These are phyloP conservation scores for Takifugu ocellatus DNA, from an alignment of 2,797 vertebrate species.

Conservation along the genomic window DNA sequence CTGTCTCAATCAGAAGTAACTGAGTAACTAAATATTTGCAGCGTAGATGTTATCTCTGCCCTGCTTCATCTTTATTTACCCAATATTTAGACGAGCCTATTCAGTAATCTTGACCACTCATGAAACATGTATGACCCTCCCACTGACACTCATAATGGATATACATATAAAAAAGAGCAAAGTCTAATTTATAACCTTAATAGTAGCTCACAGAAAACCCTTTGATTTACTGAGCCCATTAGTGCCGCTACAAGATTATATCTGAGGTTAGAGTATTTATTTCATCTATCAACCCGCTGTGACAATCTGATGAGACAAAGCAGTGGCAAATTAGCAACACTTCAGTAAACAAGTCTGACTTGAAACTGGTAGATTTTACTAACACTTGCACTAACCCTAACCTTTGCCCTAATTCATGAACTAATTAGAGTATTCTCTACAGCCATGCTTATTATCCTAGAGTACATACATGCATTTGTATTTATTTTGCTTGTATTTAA, in stretches of 20 bases:
- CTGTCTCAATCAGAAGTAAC: no score
- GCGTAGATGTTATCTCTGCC: no score
- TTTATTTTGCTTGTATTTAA: no score
- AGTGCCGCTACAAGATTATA: conserved; percentile 27
- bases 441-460: no score
- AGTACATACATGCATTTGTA: no score
- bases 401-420: neutral
- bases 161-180: conserved; percentile 16
- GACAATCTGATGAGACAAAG: conserved; percentile 44
- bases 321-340: conserved; percentile 50
- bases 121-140: conserved; percentile 8
- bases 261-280: conserved; percentile 33
- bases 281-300: conserved; percentile 37
- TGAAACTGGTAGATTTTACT: conserved; percentile 27
- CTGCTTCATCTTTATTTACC: no score
- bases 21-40: no score
- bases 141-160: conserved; percentile 1
- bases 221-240: conserved; percentile 33
- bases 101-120: no score
- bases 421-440: no score
- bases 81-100: no score
- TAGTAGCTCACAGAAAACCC: conserved; percentile 28
- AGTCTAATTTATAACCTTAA: conserved; percentile 18
- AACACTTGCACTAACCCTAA: conserved; percentile 30
- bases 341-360: conserved; percentile 43